A percentile compares a stretch with the other conserved stretches of the same genome.
phyloP scores from a whole-genome alignment of 2,797 vertebrate species.

The Leptodactylus fallax region DNA sequence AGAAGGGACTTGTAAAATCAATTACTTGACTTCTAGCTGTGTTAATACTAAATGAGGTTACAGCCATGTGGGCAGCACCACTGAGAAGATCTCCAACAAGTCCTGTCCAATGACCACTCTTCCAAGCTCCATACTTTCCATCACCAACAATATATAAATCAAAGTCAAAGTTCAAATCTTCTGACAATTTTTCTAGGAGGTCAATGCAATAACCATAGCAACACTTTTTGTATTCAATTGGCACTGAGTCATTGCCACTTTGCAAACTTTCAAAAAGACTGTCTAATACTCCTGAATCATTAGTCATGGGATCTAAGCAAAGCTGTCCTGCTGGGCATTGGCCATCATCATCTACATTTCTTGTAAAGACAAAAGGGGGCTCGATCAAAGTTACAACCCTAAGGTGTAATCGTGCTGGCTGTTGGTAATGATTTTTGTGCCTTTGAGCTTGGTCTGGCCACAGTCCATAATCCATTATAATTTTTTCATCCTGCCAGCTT shows the following conservation, averaged over 20 bases:
- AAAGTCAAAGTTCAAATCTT: constrained; percentile 95
- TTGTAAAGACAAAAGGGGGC: constrained; percentile 96
- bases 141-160: constrained; percentile 97
- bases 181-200: constrained; percentile 91
- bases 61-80: constrained; percentile 92
- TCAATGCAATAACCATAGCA: constrained; percentile 98
- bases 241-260: constrained; percentile 84
- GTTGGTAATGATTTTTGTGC: constrained; percentile 76
- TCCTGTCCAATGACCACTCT: constrained; percentile 95
- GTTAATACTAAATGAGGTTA: constrained; percentile 97
- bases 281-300: constrained; percentile 83
- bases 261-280: constrained; percentile 86
- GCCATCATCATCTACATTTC: constrained; percentile 94
- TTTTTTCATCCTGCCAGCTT: constrained; percentile 88
- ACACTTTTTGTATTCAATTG: constrained; percentile 89
- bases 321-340: constrained; percentile 92
- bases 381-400: constrained; percentile 95
- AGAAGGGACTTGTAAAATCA: constrained; percentile 98
- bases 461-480: constrained; percentile 91
- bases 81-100: constrained; percentile 93
- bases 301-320: constrained; percentile 92
- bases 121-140: constrained; percentile 94
- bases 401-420: constrained; percentile 83
- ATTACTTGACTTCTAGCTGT: constrained; percentile 96
- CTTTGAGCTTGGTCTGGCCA: constrained; percentile 89